These are phyloP conservation scores for Cataglyphis altisquamis DNA, from an alignment of 2,888 invertebrate genomes.

Conservation along the genomic window DNA sequence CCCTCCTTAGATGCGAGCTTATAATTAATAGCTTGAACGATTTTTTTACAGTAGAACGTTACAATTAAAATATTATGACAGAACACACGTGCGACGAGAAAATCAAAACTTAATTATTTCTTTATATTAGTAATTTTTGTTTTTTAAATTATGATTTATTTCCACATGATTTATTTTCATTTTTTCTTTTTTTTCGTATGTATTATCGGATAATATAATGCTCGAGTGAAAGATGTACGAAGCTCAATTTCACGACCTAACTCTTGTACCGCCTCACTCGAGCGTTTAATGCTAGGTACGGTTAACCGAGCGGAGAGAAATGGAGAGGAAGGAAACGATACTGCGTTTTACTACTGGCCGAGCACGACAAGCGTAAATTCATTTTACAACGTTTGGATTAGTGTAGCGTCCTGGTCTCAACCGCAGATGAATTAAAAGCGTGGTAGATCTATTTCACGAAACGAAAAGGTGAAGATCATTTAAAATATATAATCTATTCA, in stretches of 20 bases:
- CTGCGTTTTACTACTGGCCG: constrained; percentile 64
- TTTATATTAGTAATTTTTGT: too few relatives aligned
- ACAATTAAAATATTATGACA: not conserved
- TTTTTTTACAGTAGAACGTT: not conserved
- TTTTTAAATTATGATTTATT: too few relatives aligned
- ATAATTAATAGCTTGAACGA: not conserved
- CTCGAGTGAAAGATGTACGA: constrained; percentile 1
- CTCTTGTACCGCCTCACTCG: constrained; percentile 41
- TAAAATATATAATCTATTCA: not conserved
- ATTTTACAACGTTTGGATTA: constrained; percentile 65
- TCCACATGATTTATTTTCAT: not conserved
- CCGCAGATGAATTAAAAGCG: constrained; percentile 19
- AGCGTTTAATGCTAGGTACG: constrained; percentile 53
- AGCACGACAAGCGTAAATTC: constrained; percentile 68
- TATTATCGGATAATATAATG: not conserved
- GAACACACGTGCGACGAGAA: not conserved
- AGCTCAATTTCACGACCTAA: constrained; percentile 7
- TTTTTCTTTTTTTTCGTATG: not conserved
- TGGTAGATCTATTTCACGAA: constrained; percentile 1
- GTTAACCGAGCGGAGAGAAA: constrained; percentile 51
- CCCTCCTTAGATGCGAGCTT: not conserved
- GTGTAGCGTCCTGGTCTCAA: constrained; percentile 28
- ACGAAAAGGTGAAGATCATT: not conserved
- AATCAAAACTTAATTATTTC: not conserved
- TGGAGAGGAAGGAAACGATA: constrained; percentile 62